These are phyloP conservation scores for Psephotus haematonotus DNA, from an alignment of 2,113 vertebrate species.

Conservation along the genomic window DNA sequence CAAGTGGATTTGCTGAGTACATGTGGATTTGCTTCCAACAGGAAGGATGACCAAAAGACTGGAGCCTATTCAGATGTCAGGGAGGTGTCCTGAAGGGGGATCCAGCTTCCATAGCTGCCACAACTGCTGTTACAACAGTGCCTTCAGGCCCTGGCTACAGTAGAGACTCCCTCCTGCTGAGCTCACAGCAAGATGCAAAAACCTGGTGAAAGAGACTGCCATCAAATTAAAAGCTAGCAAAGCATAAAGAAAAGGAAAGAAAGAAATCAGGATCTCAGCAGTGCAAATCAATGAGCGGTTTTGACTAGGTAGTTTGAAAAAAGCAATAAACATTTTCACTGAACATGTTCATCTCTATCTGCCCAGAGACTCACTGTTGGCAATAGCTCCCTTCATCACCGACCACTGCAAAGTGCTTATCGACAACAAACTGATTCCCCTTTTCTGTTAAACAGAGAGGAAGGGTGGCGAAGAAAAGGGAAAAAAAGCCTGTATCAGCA, in stretches of 20 bases:
- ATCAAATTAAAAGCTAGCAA: background rate
- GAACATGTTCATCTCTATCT: background rate
- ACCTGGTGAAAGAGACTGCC: background rate
- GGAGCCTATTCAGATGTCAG: background rate
- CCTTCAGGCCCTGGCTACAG: background rate
- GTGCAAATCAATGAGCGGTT: background rate
- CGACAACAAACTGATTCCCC: background rate
- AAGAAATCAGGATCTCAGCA: background rate
- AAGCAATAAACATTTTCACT: background rate
- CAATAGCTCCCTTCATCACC: background rate
- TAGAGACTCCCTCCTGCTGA: background rate
- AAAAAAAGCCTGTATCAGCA: background rate
- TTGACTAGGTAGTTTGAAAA: background rate
- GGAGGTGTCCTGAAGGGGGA: background rate
- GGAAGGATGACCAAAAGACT: background rate
- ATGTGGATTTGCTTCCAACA: background rate
- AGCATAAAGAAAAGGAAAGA: background rate
- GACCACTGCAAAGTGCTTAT: background rate
- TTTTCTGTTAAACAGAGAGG: background rate
- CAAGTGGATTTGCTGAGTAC: background rate
- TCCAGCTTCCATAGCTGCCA: background rate
- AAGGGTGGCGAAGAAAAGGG: rapidly evolving
- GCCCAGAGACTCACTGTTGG: background rate
- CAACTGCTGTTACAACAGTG: rapidly evolving
- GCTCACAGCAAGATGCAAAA: background rate